Base-by-base conservation (phyloP, 2,113 vertebrate genomes). In the Morphnarchus princeps region DNA sequence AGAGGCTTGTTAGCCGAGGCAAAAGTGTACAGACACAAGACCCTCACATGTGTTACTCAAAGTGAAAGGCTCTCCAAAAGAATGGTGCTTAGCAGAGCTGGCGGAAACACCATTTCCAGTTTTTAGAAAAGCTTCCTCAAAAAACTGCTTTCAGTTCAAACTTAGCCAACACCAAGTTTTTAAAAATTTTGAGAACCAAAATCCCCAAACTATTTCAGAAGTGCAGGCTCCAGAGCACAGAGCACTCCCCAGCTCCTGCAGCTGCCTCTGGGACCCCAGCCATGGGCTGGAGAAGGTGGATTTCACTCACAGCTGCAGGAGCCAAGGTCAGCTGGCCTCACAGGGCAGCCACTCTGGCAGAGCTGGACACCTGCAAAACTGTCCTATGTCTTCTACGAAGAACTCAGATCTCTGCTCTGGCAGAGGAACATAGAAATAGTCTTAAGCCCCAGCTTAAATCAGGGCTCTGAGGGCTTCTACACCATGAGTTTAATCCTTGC, bases 101-200 rank as follows among this genome's bases (percentile, higher is more conserved):
- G 32, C 16, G 5, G 59, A 89, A 97, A 81, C 31, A 52, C 10
- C 69, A 42, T 55, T 84, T 78, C 94, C 65, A 96, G 76, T 18
- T 71, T 77, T 69, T 1, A 82, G 34, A 70, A 70, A 70, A 87
- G 18, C 63, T 96, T 93, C 96, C 93, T 81, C 90, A 66, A 78
- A 95, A 86, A 89, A 5, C 22, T 62, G 28, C 69, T 87, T 87
- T 82, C 15, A 1, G 76, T 61, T 89, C 84, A 84, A 66, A 81
- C 13, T 1, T 20, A 47, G 25, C 18, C 40, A 89, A 49, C 45
- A 40, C 5, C 15, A 71, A 82, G 42, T 31, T 66, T 59, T 61
- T 24, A 3, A 42, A 36, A 16, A 16, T 77, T 73, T 36, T 45
- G 59, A 84, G 81, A 87, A 70, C 3, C 13, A 45, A 94, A 94